Base-by-base conservation (phyloP, 2,888 invertebrate species). In the Malthinus flaveolus region DNA sequence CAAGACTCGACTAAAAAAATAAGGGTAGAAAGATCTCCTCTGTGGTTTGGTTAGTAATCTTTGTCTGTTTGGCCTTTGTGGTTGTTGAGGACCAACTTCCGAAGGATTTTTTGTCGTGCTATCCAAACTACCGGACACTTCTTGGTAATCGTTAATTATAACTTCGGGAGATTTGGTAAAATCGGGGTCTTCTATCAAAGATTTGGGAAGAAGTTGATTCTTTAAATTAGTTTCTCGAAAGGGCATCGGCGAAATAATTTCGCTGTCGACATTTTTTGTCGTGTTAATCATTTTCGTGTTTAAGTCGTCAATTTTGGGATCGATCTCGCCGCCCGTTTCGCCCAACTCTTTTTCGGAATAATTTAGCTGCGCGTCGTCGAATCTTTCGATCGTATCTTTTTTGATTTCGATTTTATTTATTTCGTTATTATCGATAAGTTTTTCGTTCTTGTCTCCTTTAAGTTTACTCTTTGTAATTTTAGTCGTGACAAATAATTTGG, bases 1-100 rank as follows among this genome's bases (percentile, higher is more conserved):
- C 57, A 83, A 70, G 60, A 83, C 82, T 66, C 83, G 74, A 69
- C 82, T 82, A 66, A 83, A 80, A 64, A 82, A 82, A 64, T 82
- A 82, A 13, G 83, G 82, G 68, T 83, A 83, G 65, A 81, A 82
- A n/a, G 81, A 78, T 62, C 79, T 78, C 55, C 79, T 77, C 59
- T 82, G 80, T 6, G 81, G 79, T 60, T 79, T 76, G 11, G 79
- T 78, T 31, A 82, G 71, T 59, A 79, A 77, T 31, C 82, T 73
- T 51, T 81, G 79, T 47, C 82, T 70, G 67, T 82, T 82, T 1
- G 81, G 81, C 61, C 78, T 75, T 32, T 77, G 75, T 57, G 68
- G 70, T 7, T 66, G 64, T 53, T 73, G 69, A 31, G 75, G 75
- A 62, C 74, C 73, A 1, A 71, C 64, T 47, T 73, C 72, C 11